Conservation (phyloP, 2,888 invertebrate species). For the Helicoverpa assulta region DNA sequence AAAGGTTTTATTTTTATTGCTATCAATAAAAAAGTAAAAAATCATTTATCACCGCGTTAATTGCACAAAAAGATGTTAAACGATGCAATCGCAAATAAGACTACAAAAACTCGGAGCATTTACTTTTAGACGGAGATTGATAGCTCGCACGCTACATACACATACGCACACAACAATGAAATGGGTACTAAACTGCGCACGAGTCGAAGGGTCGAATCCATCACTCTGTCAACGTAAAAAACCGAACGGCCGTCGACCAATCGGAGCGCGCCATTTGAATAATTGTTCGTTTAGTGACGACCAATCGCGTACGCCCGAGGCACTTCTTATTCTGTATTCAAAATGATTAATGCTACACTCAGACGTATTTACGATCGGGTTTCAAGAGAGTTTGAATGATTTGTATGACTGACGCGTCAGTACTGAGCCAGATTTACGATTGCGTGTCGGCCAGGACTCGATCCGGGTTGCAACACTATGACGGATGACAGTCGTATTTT, state of each 20-base stretch:
- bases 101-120: conserved; percentile 70
- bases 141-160: conserved; percentile 68
- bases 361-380: conserved; percentile 84
- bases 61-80: conserved; percentile 66
- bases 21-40: conserved; percentile 58
- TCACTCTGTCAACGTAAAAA: conserved; percentile 87
- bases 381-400: conserved; percentile 86
- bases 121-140: conserved; percentile 73
- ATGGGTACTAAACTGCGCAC: conserved; percentile 77
- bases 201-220: conserved; percentile 89
- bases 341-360: conserved; percentile 85
- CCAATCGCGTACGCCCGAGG: conserved; percentile 85
- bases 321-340: conserved; percentile 81
- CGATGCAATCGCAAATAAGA: conserved; percentile 58
- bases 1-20: conserved; percentile 58
- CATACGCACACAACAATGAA: conserved; percentile 75
- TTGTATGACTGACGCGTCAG: conserved; percentile 83
- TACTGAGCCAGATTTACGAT: conserved; percentile 82
- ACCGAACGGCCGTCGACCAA: conserved; percentile 81
- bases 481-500: conserved; percentile 77
- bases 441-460: conserved; percentile 78
- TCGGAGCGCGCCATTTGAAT: conserved; percentile 85
- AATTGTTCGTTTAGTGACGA: conserved; percentile 85
- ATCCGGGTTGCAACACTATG: conserved; percentile 72
- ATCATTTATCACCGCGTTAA: conserved; percentile 62